A percentile compares a stretch with the other conserved stretches of the same genome.
Conservation (phyloP, 1,140 invertebrate species). For the Metopolophium dirhodum region DNA sequence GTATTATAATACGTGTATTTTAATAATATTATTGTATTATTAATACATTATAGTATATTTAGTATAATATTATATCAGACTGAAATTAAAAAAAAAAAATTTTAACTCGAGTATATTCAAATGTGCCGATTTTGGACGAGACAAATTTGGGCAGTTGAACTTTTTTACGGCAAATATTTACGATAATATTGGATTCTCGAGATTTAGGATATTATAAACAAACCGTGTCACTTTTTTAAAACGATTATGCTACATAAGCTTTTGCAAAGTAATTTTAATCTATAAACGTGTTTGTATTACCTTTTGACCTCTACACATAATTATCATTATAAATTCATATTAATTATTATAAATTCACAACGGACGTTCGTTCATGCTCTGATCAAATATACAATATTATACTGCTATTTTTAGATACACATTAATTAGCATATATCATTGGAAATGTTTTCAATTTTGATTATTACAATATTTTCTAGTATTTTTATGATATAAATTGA, state of each 20-base stretch:
- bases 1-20: neutral
- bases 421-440: neutral
- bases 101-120: neutral
- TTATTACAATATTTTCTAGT: neutral
- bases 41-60: neutral
- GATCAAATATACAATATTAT: constrained; percentile 19
- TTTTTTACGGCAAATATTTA: neutral
- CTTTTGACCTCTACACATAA: constrained; percentile 1
- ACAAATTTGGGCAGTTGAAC: neutral
- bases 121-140: neutral
- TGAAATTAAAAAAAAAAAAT: neutral
- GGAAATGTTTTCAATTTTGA: neutral
- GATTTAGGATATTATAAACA: neutral
- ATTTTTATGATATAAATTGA: neutral
- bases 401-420: neutral
- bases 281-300: neutral
- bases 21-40: neutral
- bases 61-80: neutral
- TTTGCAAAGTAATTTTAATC: constrained; percentile 16
- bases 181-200: neutral
- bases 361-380: neutral
- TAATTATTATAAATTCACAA: constrained; percentile 3
- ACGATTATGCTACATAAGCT: neutral
- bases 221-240: neutral
- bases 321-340: constrained; percentile 18